Evolutionary conservation across 1,140 invertebrate species (phyloP).

Genomic region (Thereuonema tuberculata): DNA sequence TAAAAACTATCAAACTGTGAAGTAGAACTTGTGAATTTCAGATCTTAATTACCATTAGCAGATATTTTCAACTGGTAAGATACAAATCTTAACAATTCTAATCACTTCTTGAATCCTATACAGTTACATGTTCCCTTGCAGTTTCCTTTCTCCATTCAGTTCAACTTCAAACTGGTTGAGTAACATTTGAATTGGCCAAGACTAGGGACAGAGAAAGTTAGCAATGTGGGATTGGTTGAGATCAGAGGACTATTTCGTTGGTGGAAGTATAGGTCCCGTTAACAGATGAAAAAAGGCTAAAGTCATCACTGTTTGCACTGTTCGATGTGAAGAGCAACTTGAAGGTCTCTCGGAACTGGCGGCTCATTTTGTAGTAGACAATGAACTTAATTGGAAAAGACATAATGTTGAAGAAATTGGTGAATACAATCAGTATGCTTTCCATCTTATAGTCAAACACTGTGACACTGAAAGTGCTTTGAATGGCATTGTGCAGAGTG

Average conservation of each 20-base stretch:
- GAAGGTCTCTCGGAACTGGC: slow-evolving; percentile 86
- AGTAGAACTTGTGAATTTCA: no score
- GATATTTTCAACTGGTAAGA: no score
- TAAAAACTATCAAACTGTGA: no score
- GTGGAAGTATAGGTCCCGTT: slow-evolving; percentile 60
- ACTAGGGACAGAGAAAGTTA: no score
- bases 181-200: no score
- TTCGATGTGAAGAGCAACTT: slow-evolving; percentile 62
- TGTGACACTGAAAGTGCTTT: slow-evolving; percentile 39
- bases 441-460: slow-evolving; percentile 64
- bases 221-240: no score
- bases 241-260: slow-evolving; percentile 64
- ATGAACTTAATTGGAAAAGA: slow-evolving; percentile 89
- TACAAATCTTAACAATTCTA: no score
- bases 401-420: slow-evolving; percentile 79
- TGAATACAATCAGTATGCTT: slow-evolving; percentile 68
- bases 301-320: slow-evolving; percentile 35
- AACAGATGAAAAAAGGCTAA: slow-evolving; percentile 56
- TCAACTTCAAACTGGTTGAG: no score
- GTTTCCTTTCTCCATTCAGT: no score
- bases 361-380: slow-evolving; percentile 89
- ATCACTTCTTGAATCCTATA: no score
- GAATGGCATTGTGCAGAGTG: slow-evolving; percentile 68
- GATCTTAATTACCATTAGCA: no score
- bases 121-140: no score